Percentiles rank a stretch among this genome's conserved stretches.
Conservation (phyloP, 2,113 vertebrate genomes). For the Chloebia gouldiae region DNA sequence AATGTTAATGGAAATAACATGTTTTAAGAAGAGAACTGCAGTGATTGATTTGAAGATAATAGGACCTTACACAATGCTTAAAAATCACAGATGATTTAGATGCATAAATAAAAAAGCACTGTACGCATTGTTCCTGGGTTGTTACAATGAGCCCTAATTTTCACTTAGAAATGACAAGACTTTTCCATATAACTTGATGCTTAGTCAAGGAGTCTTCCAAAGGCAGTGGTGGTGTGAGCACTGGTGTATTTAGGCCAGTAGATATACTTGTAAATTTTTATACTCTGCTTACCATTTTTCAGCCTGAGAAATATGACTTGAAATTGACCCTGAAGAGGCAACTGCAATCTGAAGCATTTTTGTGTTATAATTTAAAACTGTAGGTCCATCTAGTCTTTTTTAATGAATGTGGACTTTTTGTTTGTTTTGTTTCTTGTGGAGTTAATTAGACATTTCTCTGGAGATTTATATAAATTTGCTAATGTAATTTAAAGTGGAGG, state of each 20-base stretch:
- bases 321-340: neutral
- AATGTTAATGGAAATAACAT: neutral
- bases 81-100: neutral
- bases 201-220: neutral
- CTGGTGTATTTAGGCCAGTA: neutral
- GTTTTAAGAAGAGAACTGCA: neutral
- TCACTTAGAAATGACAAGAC: neutral
- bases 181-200: neutral
- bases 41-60: neutral
- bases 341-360: neutral
- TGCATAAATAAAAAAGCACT: neutral
- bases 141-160: neutral
- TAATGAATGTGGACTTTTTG: neutral
- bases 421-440: constrained; percentile 1
- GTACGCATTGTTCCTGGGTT: rapidly evolving
- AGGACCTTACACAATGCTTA: neutral
- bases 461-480: neutral
- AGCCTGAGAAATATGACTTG: neutral
- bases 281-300: neutral
- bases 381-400: neutral
- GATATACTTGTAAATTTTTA: neutral
- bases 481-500: neutral
- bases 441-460: neutral
- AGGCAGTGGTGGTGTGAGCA: neutral
- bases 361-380: neutral